These are phyloP conservation scores for Ceratotherium simum DNA, from an alignment of 2,113 vertebrate species.

Conservation along the genomic window DNA sequence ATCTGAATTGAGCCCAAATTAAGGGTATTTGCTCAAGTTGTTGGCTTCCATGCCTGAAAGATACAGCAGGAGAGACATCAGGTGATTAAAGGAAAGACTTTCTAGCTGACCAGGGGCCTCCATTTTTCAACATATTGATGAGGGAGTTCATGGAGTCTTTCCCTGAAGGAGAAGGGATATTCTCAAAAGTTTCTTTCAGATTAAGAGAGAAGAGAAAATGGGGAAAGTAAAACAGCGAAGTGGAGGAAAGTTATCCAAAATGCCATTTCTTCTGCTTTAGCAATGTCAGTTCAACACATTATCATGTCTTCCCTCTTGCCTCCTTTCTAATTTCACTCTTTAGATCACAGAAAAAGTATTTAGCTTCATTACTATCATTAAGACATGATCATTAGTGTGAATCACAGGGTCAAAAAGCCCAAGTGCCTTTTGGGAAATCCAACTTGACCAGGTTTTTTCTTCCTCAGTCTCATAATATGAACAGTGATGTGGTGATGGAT, in stretches of 20 bases:
- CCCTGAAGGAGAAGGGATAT: background rate
- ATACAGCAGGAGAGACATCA: background rate
- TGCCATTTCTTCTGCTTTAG: constrained; percentile 28
- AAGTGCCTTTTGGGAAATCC: constrained; percentile 14
- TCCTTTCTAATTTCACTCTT: constrained; percentile 30
- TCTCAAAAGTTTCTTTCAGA: background rate
- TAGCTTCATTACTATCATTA: background rate
- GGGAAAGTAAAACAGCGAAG: background rate
- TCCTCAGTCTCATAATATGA: background rate
- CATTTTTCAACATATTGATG: background rate
- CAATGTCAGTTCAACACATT: background rate
- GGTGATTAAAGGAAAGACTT: background rate
- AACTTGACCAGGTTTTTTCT: background rate
- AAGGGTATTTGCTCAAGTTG: background rate
- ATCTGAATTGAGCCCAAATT: background rate
- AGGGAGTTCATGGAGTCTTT: background rate
- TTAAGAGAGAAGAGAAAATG: background rate
- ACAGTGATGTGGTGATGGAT: constrained; percentile 13
- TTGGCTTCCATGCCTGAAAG: background rate
- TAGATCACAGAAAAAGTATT: constrained; percentile 16
- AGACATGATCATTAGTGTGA: constrained; percentile 35
- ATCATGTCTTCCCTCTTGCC: background rate
- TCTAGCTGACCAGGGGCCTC: background rate
- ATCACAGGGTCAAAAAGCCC: background rate
- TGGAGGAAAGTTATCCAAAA: background rate